Conservation (phyloP, 2,113 vertebrate genomes). For the Dicerorhinus sumatrensis region DNA sequence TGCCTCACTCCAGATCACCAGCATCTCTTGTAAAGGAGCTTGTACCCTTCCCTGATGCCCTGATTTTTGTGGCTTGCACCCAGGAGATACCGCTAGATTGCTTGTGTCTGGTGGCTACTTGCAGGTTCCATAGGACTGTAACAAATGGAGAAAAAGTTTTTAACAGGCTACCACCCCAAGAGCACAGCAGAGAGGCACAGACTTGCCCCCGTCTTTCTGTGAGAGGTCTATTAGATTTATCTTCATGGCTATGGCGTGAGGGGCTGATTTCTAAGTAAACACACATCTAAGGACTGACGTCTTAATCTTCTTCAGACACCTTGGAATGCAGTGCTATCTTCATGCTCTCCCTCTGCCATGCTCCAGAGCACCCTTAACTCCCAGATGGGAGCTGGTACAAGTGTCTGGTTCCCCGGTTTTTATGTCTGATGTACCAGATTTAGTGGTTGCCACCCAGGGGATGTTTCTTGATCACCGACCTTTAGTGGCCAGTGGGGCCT, state of each 20-base stretch:
- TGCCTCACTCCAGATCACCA: too few species aligned
- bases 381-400: background rate
- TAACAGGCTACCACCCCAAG: background rate
- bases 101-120: background rate
- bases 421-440: background rate
- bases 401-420: background rate
- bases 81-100: background rate
- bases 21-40: background rate
- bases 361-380: background rate
- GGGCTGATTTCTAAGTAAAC: too few species aligned
- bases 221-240: background rate
- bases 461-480: background rate
- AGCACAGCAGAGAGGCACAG: background rate
- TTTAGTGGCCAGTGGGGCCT: background rate
- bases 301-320: too few species aligned
- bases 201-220: background rate
- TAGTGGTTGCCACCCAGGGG: background rate
- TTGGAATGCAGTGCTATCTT: too few species aligned
- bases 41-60: background rate
- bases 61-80: background rate
- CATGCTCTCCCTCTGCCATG: background rate
- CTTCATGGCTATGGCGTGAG: background rate
- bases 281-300: too few species aligned
- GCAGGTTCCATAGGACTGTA: background rate
- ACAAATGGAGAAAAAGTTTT: background rate